These are phyloP conservation scores for Fissipunctia ypsillon DNA, from an alignment of 2,888 invertebrate genomes.

Conservation along the genomic window DNA sequence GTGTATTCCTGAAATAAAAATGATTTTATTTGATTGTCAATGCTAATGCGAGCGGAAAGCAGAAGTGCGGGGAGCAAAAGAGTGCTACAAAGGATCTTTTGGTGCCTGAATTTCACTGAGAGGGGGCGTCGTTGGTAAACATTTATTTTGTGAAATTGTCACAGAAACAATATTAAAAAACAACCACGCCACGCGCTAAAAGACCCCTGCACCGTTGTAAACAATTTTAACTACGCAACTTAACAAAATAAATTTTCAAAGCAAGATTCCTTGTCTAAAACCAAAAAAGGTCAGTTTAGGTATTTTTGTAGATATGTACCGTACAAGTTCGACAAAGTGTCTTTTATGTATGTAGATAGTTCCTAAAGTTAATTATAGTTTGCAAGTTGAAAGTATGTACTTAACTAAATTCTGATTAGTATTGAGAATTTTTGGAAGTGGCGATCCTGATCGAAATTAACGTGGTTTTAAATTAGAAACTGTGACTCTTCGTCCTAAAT, in stretches of 20 bases:
- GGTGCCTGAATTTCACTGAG: not conserved
- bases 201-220: not conserved
- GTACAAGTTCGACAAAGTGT: slow-evolving; percentile 48
- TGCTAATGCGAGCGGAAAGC: no score
- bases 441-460: not conserved
- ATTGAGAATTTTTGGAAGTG: not conserved
- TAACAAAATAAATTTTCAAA: not conserved
- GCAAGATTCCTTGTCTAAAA: slow-evolving; percentile 11
- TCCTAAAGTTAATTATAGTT: slow-evolving; percentile 51
- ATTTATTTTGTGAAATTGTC: not conserved
- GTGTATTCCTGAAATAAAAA: no score
- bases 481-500: not conserved
- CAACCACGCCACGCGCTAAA: no score
- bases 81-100: not conserved
- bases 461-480: not conserved
- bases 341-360: slow-evolving; percentile 40
- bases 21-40: no score
- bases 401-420: slow-evolving; percentile 28
- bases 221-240: not conserved
- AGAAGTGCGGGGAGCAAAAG: not conserved
- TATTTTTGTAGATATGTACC: slow-evolving; percentile 32
- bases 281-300: slow-evolving; percentile 15
- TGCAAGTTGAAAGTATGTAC: slow-evolving; percentile 38
- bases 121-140: not conserved
- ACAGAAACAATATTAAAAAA: not conserved